These are phyloP conservation scores for Carettochelys insculpta DNA, from an alignment of 2,113 vertebrate genomes.

Conservation along the genomic window DNA sequence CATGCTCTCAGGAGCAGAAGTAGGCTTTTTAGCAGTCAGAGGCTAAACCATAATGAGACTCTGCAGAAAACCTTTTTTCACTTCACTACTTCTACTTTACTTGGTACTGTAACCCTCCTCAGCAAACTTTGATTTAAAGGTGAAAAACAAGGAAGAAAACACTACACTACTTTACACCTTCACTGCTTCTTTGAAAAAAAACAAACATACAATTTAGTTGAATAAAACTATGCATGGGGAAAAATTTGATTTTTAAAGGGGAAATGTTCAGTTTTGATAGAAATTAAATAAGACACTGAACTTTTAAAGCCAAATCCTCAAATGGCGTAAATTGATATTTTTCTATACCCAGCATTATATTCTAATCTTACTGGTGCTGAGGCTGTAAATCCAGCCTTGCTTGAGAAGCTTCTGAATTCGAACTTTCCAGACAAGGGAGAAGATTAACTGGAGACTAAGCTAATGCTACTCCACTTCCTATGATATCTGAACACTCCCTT, in stretches of 20 bases:
- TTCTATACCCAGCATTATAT: neutral
- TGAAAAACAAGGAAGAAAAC: neutral
- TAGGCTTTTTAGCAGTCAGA: slow-evolving; percentile 4
- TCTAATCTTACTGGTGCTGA: neutral
- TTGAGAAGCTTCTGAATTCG: neutral
- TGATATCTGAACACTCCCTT: neutral
- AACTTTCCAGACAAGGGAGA: neutral
- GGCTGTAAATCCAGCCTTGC: neutral
- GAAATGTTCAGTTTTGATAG: neutral
- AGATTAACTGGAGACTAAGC: neutral
- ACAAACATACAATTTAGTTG: neutral
- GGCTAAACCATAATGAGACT: slow-evolving; percentile 12
- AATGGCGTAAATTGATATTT: neutral
- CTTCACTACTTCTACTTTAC: neutral
- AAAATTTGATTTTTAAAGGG: neutral
- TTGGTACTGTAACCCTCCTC: neutral
- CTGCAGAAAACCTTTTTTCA: slow-evolving; percentile 38
- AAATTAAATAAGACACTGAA: neutral
- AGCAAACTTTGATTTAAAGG: neutral
- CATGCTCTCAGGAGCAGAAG: slow-evolving; percentile 22
- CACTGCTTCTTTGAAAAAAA: neutral
- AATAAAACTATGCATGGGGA: neutral
- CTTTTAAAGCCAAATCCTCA: neutral
- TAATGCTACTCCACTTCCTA: neutral
- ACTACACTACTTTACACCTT: neutral